Base-by-base conservation (phyloP, 2,888 invertebrate genomes). In the Torymus tubicola region DNA sequence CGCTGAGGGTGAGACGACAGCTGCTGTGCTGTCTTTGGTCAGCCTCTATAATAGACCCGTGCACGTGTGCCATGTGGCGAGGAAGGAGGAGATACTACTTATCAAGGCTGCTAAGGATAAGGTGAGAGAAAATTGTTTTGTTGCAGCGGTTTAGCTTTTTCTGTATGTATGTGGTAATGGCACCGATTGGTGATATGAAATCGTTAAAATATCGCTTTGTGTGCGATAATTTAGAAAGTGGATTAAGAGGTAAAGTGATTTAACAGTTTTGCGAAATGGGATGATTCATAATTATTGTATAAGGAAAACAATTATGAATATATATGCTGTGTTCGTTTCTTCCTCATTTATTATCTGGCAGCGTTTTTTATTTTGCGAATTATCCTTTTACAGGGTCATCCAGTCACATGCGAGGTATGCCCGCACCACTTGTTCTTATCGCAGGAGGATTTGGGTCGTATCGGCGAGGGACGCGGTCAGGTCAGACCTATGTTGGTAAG, bases 361-460 rank as follows among this genome's bases (percentile, higher is more conserved):
- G 3, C 3, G 5, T 2, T 5, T 31, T 31, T 31, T 31, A 42
- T 42, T 42, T 42, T 1, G 8, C 42, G 42, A 8, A 42, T 42
- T 42, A 0, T 42, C 8, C 1, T 42, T 8, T 42, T 42, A 5
- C 42, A 83, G 91, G 98, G 98, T 0, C 92, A 98, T 18, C 95
- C 95, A 84, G 97, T 99, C 0, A 99, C 99, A 0, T 99, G 99
- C 91, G 99, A 99, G 92, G 99, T 99, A 2, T 96, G 98, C 86
- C 99, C 99, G 0, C 99, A 99, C 91, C 99, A 99, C 91, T 92
- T 99, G 77, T 99, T 99, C 92, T 92, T 99, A 65, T 96, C 96
- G 18, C 94, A 95, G 12, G 94, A 95, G 81, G 97, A 98, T 90
- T 91, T 96, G 42, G 92, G 93, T 0, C 91, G 91, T 11, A 93